Evolutionary conservation across 2,113 vertebrate genomes (phyloP).

Genomic region (Hiodon alosoides): DNA sequence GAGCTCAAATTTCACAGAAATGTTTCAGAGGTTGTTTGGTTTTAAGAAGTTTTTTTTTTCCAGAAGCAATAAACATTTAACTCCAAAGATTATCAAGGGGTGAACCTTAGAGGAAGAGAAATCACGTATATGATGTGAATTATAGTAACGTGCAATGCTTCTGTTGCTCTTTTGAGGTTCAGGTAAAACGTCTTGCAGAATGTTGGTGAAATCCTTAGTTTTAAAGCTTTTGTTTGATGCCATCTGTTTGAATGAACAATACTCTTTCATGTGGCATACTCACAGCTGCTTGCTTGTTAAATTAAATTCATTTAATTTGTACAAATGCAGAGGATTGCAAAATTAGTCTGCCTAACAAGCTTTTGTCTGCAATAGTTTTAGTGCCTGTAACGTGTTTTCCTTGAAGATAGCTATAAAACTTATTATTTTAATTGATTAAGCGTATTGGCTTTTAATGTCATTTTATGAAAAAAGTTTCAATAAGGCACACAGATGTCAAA

Average conservation of each 20-base stretch:
- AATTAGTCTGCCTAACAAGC: not conserved
- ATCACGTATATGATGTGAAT: not conserved
- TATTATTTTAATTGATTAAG: no score
- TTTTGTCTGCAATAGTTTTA: not conserved
- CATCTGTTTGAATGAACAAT: slow-evolving; percentile 13
- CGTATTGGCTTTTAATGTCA: no score
- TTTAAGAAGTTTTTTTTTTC: no score
- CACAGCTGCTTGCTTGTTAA: slow-evolving; percentile 13
- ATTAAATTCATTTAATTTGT: slow-evolving; percentile 7
- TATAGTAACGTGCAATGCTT: not conserved
- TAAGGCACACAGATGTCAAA: no score
- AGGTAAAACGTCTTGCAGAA: no score
- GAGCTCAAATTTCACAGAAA: no score
- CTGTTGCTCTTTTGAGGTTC: not conserved
- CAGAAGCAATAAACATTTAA: no score
- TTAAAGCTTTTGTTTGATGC: not conserved
- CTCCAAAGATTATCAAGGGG: not conserved
- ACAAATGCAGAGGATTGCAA: not conserved
- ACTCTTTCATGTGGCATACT: not conserved
- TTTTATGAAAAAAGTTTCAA: no score
- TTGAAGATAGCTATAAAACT: not conserved
- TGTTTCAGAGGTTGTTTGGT: no score
- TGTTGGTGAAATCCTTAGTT: not conserved
- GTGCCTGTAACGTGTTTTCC: not conserved
- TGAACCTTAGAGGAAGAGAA: not conserved